Conservation (phyloP, 2,113 vertebrate species). For the Sander lucioperca region DNA sequence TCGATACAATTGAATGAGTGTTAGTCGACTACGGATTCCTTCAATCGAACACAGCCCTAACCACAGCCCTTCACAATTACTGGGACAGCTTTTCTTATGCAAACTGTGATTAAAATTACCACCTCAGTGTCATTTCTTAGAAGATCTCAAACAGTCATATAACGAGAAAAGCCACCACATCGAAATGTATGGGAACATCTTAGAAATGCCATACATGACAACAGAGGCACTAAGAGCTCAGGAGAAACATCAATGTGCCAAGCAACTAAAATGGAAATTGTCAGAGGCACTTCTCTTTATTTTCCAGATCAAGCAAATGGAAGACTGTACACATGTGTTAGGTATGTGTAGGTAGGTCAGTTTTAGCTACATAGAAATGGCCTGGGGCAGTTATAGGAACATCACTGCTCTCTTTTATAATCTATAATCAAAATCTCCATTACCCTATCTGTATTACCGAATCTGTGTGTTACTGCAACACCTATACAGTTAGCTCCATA, state of each 20-base stretch:
- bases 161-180: not conserved
- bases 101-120: constrained; percentile 7
- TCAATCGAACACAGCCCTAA: too few relatives aligned
- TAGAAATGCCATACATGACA: not conserved
- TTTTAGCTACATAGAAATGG: not conserved
- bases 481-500: not conserved
- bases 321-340: constrained; percentile 3
- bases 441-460: not conserved
- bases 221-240: not conserved
- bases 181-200: not conserved
- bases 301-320: constrained; percentile 35
- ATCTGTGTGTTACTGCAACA: not conserved
- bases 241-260: constrained; percentile 21
- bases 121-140: not conserved
- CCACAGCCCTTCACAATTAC: not conserved
- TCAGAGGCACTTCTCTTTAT: constrained; percentile 35
- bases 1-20: too few relatives aligned
- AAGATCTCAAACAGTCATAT: not conserved
- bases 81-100: not conserved
- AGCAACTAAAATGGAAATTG: constrained; percentile 39
- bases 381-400: not conserved
- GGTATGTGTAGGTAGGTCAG: not conserved
- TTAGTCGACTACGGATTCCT: too few relatives aligned
- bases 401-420: not conserved
- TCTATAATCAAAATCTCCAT: constrained; percentile 3